Evolutionary conservation across 2,888 invertebrate genomes (phyloP).

Genomic region (Rhyacophila evoluta): DNA sequence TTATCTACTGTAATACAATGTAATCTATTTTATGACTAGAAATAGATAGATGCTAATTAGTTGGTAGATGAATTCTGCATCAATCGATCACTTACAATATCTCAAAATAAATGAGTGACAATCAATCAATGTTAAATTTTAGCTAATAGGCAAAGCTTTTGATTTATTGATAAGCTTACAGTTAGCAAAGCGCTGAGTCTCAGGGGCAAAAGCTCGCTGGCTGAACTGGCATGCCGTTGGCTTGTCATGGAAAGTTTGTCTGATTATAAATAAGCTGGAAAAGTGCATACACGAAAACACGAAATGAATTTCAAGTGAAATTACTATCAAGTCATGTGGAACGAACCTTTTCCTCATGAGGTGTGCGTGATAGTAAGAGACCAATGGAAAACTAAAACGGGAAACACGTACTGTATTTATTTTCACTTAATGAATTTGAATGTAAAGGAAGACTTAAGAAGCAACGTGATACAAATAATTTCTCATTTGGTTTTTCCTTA

Average conservation of each 20-base stretch:
- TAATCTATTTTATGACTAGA: too few species aligned
- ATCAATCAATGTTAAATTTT: slow-evolving; percentile 14
- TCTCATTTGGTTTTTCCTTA: not conserved
- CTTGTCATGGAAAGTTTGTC: slow-evolving; percentile 43
- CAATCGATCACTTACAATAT: not conserved
- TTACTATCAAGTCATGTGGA: slow-evolving; percentile 42
- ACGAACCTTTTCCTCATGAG: slow-evolving; percentile 25
- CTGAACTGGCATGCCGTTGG: not conserved
- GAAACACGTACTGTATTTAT: slow-evolving; percentile 12
- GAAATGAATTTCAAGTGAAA: slow-evolving; percentile 43
- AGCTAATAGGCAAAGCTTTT: slow-evolving; percentile 26
- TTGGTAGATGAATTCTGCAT: not conserved
- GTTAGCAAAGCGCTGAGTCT: slow-evolving; percentile 12
- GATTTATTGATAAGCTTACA: slow-evolving; percentile 5
- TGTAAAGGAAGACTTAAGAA: not conserved
- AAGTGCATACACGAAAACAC: slow-evolving; percentile 43
- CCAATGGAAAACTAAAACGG: not conserved
- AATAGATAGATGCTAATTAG: too few species aligned
- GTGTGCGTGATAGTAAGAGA: not conserved
- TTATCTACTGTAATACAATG: too few species aligned
- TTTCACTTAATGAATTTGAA: slow-evolving; percentile 10
- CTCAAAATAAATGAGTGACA: not conserved
- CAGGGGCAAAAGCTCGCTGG: slow-evolving; percentile 3
- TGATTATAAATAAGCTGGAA: slow-evolving; percentile 51
- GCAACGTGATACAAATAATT: not conserved